A percentile compares a stretch with the other conserved stretches of the same genome.
phyloP scores from a whole-genome alignment of 2,113 vertebrate species.

The Nematolebias whitei region DNA sequence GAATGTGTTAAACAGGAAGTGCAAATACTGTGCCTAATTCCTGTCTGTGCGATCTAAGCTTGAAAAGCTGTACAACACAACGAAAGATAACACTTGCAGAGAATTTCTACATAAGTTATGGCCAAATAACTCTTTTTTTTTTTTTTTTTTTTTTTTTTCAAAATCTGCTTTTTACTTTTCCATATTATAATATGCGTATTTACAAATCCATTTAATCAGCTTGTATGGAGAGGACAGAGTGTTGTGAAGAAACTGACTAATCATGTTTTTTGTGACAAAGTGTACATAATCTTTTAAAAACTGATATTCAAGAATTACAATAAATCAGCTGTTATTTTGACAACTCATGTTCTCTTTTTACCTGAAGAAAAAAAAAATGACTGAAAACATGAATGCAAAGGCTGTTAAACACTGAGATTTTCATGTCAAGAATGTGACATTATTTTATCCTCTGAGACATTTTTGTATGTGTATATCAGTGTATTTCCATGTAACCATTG shows the following conservation, averaged over 20 bases:
- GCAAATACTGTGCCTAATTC: slow-evolving; percentile 63
- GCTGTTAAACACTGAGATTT: slow-evolving; percentile 60
- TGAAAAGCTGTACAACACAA: slow-evolving; percentile 51
- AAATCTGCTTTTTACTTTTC: slow-evolving; percentile 34
- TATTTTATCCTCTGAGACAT: slow-evolving; percentile 73
- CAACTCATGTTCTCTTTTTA: slow-evolving; percentile 71
- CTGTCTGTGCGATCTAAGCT: slow-evolving; percentile 44
- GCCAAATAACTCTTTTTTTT: slow-evolving; percentile 32
- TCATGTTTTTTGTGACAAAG: slow-evolving; percentile 78
- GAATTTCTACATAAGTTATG: slow-evolving; percentile 34
- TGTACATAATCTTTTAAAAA: slow-evolving; percentile 81
- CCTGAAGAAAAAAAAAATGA: slow-evolving; percentile 58
- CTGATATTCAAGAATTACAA: slow-evolving; percentile 52
- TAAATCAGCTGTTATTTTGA: slow-evolving; percentile 57
- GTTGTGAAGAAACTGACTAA: slow-evolving; percentile 60
- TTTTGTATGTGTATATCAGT: slow-evolving; percentile 81
- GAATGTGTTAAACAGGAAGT: slow-evolving; percentile 69
- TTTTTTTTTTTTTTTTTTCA: slow-evolving; percentile 26
- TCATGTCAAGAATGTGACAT: slow-evolving; percentile 74
- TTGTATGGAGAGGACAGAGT: slow-evolving; percentile 50
- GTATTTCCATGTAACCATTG: slow-evolving; percentile 80
- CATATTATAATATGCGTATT: slow-evolving; percentile 45
- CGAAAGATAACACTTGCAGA: slow-evolving; percentile 26
- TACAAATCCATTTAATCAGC: slow-evolving; percentile 49
- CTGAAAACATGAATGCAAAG: slow-evolving; percentile 44